Evolutionary conservation across 2,888 invertebrate genomes (phyloP).

Genomic region (Heliconius cydno): DNA sequence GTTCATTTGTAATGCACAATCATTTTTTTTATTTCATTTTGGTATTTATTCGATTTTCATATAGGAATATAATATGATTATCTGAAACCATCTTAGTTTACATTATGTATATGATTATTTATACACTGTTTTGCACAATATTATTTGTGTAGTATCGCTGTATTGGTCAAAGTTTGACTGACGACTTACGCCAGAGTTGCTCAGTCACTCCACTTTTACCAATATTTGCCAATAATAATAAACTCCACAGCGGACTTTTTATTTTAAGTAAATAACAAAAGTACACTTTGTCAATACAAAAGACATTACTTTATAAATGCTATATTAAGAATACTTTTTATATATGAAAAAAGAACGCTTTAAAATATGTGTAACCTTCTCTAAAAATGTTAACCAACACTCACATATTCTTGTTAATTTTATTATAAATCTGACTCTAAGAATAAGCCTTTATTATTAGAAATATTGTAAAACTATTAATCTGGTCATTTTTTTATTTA

Average conservation of each 20-base stretch:
- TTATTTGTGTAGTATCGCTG: conserved; percentile 58
- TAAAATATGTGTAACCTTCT: conserved; percentile 79
- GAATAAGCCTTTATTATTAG: conserved; percentile 79
- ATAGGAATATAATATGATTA: conserved; percentile 53
- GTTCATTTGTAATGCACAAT: conserved; percentile 78
- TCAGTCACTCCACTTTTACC: conserved; percentile 51
- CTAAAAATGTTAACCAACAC: conserved; percentile 80
- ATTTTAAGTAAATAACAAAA: conserved; percentile 73
- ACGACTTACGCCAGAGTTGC: conserved; percentile 73
- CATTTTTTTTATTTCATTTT: conserved; percentile 69
- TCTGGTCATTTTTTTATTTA: conserved; percentile 84
- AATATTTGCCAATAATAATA: conserved; percentile 61
- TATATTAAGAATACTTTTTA: conserved; percentile 73
- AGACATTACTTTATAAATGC: conserved; percentile 76
- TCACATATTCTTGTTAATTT: conserved; percentile 80
- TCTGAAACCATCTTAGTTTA: conserved; percentile 54
- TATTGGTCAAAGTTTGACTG: conserved; percentile 34
- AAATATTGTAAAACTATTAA: conserved; percentile 78
- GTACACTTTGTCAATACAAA: conserved; percentile 76
- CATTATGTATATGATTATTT: conserved; percentile 73
- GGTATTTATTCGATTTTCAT: conserved; percentile 60
- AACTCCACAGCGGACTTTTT: conserved; percentile 68
- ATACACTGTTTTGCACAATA: conserved; percentile 68
- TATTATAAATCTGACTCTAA: conserved; percentile 79
- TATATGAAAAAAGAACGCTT: conserved; percentile 76